Percentiles rank a stretch among this genome's conserved stretches.
Evolutionary conservation across 2,113 vertebrate genomes (phyloP).

Genomic region (Sterrhoptilus dennistouni): DNA sequence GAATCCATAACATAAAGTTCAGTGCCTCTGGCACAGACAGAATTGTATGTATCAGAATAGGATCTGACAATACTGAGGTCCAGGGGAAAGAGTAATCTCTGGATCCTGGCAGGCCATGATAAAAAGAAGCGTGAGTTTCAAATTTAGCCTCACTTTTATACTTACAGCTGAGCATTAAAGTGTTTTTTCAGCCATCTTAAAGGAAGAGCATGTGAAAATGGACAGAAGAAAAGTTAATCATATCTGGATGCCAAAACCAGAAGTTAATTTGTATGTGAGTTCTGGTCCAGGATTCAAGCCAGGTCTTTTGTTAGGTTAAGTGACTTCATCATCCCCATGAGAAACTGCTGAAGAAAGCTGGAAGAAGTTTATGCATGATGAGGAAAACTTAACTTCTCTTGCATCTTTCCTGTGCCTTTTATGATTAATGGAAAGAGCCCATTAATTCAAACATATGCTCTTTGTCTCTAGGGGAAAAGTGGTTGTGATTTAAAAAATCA

Average conservation of each 20-base stretch:
- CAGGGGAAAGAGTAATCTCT: not conserved
- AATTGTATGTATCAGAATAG: not conserved
- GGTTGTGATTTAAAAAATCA: not conserved
- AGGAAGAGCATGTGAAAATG: not conserved
- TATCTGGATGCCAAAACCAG: conserved; percentile 10
- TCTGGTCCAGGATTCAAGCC: conserved; percentile 13
- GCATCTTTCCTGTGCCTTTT: not conserved
- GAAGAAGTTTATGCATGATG: not conserved
- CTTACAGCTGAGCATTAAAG: not conserved
- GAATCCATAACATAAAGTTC: not conserved
- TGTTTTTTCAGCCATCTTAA: not conserved
- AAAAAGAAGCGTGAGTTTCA: not conserved
- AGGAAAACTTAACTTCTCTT: conserved; percentile 5
- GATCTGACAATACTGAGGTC: not conserved
- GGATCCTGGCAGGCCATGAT: not conserved
- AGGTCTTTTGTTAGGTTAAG: conserved; percentile 9
- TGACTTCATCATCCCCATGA: not conserved
- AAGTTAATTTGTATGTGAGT: not conserved
- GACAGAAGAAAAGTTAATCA: not conserved
- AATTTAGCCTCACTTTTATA: not conserved
- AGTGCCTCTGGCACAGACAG: not conserved
- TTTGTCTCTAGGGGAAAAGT: not conserved
- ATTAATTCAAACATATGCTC: not conserved
- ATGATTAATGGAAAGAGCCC: conserved; percentile 1
- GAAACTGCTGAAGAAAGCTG: not conserved